Evolutionary conservation across 2,113 vertebrate species (phyloP).

Genomic region (Eulacestoma nigropectus): DNA sequence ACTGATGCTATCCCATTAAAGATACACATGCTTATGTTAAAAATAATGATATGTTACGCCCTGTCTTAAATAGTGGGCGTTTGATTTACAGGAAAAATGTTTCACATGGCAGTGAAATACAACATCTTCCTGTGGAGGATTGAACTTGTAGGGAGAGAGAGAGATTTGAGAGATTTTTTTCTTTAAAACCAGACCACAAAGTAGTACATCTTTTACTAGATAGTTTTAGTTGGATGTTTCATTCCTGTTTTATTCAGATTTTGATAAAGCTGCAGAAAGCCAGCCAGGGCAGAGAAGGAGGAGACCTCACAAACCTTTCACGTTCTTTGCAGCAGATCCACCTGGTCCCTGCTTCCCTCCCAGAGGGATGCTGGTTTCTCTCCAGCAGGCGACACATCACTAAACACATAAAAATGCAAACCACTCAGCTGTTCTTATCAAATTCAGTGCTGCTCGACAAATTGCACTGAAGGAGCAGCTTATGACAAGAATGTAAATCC

Average conservation of each 20-base stretch:
- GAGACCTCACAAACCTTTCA: not conserved
- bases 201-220: not conserved
- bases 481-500: conserved; percentile 30
- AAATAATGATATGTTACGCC: not conserved
- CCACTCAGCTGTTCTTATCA: not conserved
- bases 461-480: not conserved
- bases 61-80: not conserved
- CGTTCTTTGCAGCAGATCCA: not conserved
- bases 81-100: not conserved
- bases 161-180: not conserved
- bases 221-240: not conserved
- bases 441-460: not conserved
- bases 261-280: not conserved
- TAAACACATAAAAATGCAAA: not conserved
- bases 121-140: not conserved
- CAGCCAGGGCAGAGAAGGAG: not conserved
- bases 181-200: not conserved
- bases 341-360: not conserved
- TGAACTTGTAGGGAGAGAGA: not conserved
- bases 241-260: not conserved
- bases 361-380: not conserved
- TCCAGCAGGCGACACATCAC: not conserved
- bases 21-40: not conserved
- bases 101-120: not conserved
- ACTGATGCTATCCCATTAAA: not conserved